Conservation (phyloP, 2,888 invertebrate species). For the Nomada ferruginata region DNA sequence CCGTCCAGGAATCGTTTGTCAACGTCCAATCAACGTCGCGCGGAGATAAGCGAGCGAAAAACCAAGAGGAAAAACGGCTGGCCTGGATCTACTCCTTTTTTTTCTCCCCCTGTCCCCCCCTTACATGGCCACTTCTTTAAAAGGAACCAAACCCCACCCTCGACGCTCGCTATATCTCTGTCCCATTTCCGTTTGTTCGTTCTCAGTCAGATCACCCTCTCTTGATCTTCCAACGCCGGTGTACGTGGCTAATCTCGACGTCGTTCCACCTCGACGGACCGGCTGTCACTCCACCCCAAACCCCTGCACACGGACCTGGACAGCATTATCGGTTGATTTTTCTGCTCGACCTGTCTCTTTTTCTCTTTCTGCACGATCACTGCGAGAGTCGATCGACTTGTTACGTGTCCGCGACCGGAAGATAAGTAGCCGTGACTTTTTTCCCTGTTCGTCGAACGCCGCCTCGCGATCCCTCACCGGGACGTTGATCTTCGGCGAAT, state of each 20-base stretch:
- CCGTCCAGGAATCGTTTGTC: constrained; percentile 77
- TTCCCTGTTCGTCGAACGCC: neutral
- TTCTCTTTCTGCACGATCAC: constrained; percentile 1
- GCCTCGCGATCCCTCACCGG: constrained; percentile 13
- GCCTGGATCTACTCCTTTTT: constrained; percentile 11
- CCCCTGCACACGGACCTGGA: neutral
- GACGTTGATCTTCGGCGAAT: neutral
- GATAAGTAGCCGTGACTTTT: constrained; percentile 41
- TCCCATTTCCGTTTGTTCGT: constrained; percentile 51
- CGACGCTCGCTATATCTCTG: neutral
- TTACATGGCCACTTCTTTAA: constrained; percentile 44
- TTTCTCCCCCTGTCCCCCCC: neutral
- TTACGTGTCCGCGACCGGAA: constrained; percentile 34
- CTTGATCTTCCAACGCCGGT: constrained; percentile 40
- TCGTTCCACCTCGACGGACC: constrained; percentile 53
- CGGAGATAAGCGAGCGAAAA: constrained; percentile 48
- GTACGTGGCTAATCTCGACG: constrained; percentile 58
- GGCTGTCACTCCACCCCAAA: constrained; percentile 20
- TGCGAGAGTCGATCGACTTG: constrained; percentile 38
- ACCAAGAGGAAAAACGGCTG: constrained; percentile 35
- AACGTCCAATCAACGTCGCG: constrained; percentile 80
- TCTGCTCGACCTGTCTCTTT: constrained; percentile 24
- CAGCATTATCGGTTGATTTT: constrained; percentile 39
- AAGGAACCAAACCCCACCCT: constrained; percentile 16
- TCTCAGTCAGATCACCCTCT: constrained; percentile 56